These are phyloP conservation scores for Drosophila ficusphila DNA, from an alignment of 1,140 invertebrate species.

Conservation along the genomic window DNA sequence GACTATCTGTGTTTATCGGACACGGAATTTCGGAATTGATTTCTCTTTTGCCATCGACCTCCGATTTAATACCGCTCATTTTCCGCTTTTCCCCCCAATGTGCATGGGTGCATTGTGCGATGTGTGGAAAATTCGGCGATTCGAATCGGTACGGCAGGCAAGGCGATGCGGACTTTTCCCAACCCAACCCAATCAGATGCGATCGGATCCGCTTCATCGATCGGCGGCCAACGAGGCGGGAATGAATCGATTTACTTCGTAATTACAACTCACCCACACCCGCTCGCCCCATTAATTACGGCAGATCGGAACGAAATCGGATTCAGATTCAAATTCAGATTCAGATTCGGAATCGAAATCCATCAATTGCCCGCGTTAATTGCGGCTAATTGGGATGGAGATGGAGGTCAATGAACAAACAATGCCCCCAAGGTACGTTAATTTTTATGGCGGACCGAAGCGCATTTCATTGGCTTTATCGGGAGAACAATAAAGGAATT, in stretches of 20 bases:
- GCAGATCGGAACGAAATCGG: background rate
- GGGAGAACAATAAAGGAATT: background rate
- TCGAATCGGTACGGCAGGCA: background rate
- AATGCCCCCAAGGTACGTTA: conserved; percentile 16
- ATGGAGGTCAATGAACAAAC: conserved; percentile 48
- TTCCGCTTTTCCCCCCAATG: background rate
- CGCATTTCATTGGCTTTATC: background rate
- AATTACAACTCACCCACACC: conserved; percentile 7
- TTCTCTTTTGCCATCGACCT: conserved; percentile 21
- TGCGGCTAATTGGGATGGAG: conserved; percentile 26
- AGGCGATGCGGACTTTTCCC: background rate
- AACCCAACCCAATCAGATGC: background rate
- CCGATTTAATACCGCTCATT: background rate
- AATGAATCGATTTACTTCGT: conserved; percentile 32
- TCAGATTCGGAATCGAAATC: conserved; percentile 11
- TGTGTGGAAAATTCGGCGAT: conserved; percentile 16
- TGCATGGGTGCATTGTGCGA: conserved; percentile 14
- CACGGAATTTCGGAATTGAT: conserved; percentile 5
- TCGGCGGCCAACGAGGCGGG: conserved; percentile 26
- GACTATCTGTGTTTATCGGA: conserved; percentile 15
- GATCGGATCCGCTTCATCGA: conserved; percentile 27
- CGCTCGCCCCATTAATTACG: conserved; percentile 28
- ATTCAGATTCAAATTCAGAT: background rate
- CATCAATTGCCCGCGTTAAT: conserved; percentile 31
- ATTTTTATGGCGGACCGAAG: conserved; percentile 15